Percentiles rank a stretch among this genome's conserved stretches.
phyloP scores from a whole-genome alignment of 2,888 invertebrate genomes.

The Lysandra coridon region DNA sequence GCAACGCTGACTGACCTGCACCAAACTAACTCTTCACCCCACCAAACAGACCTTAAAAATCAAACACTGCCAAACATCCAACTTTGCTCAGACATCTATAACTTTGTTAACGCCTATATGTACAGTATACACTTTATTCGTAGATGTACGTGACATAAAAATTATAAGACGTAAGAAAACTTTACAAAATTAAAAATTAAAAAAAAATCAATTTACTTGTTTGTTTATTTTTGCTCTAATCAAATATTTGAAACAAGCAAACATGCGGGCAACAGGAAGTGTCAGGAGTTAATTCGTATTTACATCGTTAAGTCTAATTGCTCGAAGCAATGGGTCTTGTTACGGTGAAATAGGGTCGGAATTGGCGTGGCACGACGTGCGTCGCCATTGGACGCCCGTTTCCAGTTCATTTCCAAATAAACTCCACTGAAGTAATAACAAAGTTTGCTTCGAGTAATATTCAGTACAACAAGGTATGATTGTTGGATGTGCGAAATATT shows the following conservation, averaged over 20 bases:
- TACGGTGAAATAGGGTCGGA: slow-evolving; percentile 45
- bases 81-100: too few relatives aligned
- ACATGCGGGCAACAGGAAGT: slow-evolving; percentile 7
- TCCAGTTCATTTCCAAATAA: slow-evolving; percentile 72
- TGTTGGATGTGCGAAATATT: slow-evolving; percentile 44
- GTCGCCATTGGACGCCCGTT: slow-evolving; percentile 61
- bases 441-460: slow-evolving; percentile 65
- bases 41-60: too few relatives aligned
- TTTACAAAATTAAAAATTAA: too few relatives aligned
- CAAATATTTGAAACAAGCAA: slow-evolving; percentile 9
- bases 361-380: slow-evolving; percentile 58
- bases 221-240: not conserved
- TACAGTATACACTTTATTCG: too few relatives aligned
- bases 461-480: slow-evolving; percentile 42
- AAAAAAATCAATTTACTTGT: not conserved
- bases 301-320: slow-evolving; percentile 17
- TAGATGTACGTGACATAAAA: too few relatives aligned
- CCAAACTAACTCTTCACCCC: too few relatives aligned
- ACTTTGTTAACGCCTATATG: too few relatives aligned
- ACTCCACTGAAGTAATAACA: slow-evolving; percentile 68
- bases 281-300: slow-evolving; percentile 21
- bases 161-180: too few relatives aligned
- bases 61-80: too few relatives aligned
- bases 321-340: slow-evolving; percentile 37
- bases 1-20: too few relatives aligned